Conservation (phyloP, 2,113 vertebrate genomes). For the Sula dactylatra region DNA sequence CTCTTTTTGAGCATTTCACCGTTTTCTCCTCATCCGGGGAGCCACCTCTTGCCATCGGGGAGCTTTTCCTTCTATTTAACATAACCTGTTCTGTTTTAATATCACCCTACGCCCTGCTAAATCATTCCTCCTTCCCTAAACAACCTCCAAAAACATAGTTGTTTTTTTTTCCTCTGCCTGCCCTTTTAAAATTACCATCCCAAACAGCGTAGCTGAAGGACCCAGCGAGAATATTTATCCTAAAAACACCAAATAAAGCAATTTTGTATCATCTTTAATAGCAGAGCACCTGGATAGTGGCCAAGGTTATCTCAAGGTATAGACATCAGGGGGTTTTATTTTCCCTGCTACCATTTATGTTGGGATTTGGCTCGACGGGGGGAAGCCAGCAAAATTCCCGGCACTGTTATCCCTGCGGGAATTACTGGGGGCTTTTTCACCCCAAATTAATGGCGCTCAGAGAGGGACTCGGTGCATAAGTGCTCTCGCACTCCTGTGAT, state of each 20-base stretch:
- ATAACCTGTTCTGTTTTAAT: neutral
- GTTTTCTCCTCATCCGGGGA: neutral
- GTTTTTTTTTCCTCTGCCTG: neutral
- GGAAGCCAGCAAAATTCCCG: neutral
- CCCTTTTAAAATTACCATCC: neutral
- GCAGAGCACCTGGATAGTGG: neutral
- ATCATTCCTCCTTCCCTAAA: neutral
- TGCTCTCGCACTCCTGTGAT: rapidly evolving
- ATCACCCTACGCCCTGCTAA: neutral
- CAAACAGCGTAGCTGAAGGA: neutral
- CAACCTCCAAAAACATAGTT: neutral
- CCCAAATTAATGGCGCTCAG: neutral
- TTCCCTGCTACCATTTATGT: neutral
- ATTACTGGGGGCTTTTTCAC: neutral
- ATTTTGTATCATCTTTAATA: neutral
- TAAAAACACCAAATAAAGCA: neutral
- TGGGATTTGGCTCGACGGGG: neutral
- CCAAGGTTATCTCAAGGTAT: constrained; percentile 38
- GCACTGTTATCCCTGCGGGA: neutral
- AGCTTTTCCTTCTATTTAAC: neutral
- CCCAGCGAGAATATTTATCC: neutral
- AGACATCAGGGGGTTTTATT: neutral
- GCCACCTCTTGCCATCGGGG: neutral
- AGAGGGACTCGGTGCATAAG: neutral
- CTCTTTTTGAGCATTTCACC: neutral